phyloP scores from a whole-genome alignment of 2,113 vertebrate species.

The Coturnix japonica region DNA sequence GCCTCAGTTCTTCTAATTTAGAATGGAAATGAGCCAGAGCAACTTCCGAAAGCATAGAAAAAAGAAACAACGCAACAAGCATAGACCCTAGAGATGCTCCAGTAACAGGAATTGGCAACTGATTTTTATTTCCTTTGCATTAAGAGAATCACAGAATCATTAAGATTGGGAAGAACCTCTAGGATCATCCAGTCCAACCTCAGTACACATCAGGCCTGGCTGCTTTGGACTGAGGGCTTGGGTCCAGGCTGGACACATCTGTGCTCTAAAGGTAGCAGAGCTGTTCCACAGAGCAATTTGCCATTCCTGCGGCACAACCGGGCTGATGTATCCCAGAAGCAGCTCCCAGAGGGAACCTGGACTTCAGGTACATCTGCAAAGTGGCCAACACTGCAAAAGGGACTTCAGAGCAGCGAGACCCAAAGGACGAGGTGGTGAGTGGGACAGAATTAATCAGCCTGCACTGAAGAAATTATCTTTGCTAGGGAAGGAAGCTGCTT shows the following conservation, averaged over 20 bases:
- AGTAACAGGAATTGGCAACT: neutral
- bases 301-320: neutral
- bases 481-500: neutral
- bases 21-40: neutral
- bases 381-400: rapidly evolving
- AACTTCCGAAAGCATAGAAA: neutral
- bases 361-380: neutral
- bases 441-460: neutral
- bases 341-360: neutral
- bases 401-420: neutral
- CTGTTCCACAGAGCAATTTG: neutral
- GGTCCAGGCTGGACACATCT: neutral
- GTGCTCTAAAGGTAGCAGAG: neutral
- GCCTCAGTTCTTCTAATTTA: neutral
- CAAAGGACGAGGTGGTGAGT: neutral
- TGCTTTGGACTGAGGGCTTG: neutral
- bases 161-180: too few relatives aligned
- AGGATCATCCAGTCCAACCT: too few relatives aligned
- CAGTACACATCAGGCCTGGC: neutral
- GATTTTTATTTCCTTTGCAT: neutral
- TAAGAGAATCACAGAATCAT: neutral
- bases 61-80: neutral
- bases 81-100: neutral
- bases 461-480: neutral
- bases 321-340: rapidly evolving